phyloP scores from a whole-genome alignment of 1,140 invertebrate genomes.

The Pogonomyrmex barbatus region DNA sequence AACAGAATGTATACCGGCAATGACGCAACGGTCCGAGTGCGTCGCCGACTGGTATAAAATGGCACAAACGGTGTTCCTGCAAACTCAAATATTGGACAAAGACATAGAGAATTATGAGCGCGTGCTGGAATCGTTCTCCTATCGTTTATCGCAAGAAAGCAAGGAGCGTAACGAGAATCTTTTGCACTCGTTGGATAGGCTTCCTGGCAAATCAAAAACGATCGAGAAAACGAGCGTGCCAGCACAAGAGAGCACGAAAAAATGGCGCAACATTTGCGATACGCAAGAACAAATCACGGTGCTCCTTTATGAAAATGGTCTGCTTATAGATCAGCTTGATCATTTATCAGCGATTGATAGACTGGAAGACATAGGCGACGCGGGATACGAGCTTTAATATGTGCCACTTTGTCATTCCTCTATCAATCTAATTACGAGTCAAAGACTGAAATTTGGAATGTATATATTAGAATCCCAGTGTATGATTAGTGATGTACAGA shows the following conservation, averaged over 20 bases:
- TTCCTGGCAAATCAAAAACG: slow-evolving; percentile 77
- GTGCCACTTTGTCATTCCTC: slow-evolving; percentile 29
- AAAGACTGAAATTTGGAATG: slow-evolving; percentile 63
- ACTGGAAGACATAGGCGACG: slow-evolving; percentile 58
- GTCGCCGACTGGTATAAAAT: slow-evolving; percentile 95
- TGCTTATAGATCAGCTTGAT: slow-evolving; percentile 83
- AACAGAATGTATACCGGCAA: slow-evolving; percentile 89
- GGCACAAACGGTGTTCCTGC: slow-evolving; percentile 92
- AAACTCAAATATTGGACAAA: slow-evolving; percentile 91
- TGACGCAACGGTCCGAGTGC: slow-evolving; percentile 90
- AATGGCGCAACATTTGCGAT: slow-evolving; percentile 83
- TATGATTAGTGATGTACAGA: slow-evolving; percentile 13
- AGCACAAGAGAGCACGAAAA: slow-evolving; percentile 79
- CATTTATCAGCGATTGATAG: slow-evolving; percentile 68
- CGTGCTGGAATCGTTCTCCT: slow-evolving; percentile 80
- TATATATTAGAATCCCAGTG: neutral
- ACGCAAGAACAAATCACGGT: slow-evolving; percentile 84
- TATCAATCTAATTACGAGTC: slow-evolving; percentile 40
- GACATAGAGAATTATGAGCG: slow-evolving; percentile 88
- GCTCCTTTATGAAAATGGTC: slow-evolving; percentile 84
- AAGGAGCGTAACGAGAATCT: slow-evolving; percentile 81
- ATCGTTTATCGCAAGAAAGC: slow-evolving; percentile 81
- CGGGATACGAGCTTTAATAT: slow-evolving; percentile 61
- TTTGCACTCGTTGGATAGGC: slow-evolving; percentile 76
- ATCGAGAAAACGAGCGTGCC: slow-evolving; percentile 74